Evolutionary conservation across 2,888 invertebrate species (phyloP), one percentile per base, ranked within the genome.

Genomic region (Parnassius mnemosyne): DNA sequence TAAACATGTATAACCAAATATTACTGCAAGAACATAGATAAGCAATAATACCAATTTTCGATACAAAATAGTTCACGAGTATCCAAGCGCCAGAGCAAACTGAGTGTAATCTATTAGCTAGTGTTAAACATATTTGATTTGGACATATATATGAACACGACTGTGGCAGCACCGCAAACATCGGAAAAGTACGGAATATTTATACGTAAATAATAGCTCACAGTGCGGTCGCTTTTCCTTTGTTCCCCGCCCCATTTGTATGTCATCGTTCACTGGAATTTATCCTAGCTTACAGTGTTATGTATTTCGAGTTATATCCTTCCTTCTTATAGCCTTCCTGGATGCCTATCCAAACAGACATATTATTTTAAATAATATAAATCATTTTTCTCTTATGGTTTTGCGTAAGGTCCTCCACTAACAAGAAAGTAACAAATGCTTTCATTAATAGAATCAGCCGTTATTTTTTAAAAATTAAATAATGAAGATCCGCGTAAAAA

Each of bases 71-170:
- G 66, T 64, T 68, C 69, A 68, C 75, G 71, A 76, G 75, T 79
- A 71, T 75, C 71, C 3, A 53, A 57, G 53, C 60, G 63, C 63
- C 69, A 69, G 68, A 69, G 73, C 71, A 83, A 78, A 80, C 80
- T 69, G 71, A 68, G 69, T 69, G 68, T 78, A 79, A 78, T 82
- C 72, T 81, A 81, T 84, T 83, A 84, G 82, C 78, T 76, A 67
- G 72, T 77, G 82, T 81, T 85, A 85, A 85, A 80, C 79, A 78
- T 85, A 82, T 87, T 89, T 88, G 85, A 81, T 79, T 80, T 85
- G 79, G 72, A 78, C 73, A 72, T 65, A 71, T 71, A 67, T 66
- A 73, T 65, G 71, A 80, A 80, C 79, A 75, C 79, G 77, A 76
- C 76, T 69, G 70, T 69, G 71, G 71, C 69, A 66, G 64, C 71